A percentile compares a stretch with the other conserved stretches of the same genome.
phyloP scores from a whole-genome alignment of 1,140 invertebrate species.

The Aphis craccivora region DNA sequence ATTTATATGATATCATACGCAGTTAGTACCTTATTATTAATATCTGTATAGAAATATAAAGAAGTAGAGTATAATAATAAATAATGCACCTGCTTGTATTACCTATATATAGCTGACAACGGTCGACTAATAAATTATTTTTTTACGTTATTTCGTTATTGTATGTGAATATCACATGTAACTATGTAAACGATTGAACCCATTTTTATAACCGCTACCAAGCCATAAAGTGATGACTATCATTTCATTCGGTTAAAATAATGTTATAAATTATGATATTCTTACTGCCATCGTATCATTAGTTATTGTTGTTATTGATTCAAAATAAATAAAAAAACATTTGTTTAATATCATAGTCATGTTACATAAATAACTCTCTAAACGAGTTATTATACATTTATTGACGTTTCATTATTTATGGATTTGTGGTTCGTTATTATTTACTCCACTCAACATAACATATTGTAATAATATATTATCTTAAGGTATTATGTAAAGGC shows the following conservation, averaged over 20 bases:
- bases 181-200: not conserved
- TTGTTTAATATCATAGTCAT: not conserved
- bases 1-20: not conserved
- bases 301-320: constrained; percentile 24
- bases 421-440: not conserved
- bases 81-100: not conserved
- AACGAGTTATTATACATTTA: not conserved
- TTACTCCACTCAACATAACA: not conserved
- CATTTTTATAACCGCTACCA: not conserved
- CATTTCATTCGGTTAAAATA: not conserved
- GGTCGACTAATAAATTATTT: not conserved
- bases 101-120: no score
- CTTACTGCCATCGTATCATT: not conserved
- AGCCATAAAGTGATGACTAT: not conserved
- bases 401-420: constrained; percentile 25
- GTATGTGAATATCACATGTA: not conserved
- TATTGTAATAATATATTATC: not conserved
- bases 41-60: not conserved
- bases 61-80: not conserved
- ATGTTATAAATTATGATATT: not conserved
- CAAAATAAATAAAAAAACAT: constrained; percentile 15
- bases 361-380: not conserved
- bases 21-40: not conserved
- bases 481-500: not conserved
- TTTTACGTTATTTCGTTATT: not conserved